Evolutionary conservation across 2,797 vertebrate species (phyloP).

Genomic region (Megalops cyprinoides): DNA sequence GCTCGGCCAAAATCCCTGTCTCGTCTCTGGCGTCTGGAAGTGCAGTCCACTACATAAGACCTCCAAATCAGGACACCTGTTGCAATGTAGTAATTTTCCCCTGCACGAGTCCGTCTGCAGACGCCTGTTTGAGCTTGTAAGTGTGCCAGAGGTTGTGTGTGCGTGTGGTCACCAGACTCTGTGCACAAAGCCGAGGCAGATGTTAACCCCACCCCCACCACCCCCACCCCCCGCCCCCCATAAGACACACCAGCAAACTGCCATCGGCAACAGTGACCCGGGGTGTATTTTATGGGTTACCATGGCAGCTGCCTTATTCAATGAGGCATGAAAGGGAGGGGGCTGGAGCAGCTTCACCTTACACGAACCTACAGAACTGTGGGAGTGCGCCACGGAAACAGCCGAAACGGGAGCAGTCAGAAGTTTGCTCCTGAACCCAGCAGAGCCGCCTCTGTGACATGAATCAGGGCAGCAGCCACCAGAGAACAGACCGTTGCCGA

Average conservation of each 20-base stretch:
- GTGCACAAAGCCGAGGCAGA: slow-evolving; percentile 43
- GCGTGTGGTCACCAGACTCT: slow-evolving; percentile 36
- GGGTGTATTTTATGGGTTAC: slow-evolving; percentile 45
- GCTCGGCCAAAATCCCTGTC: no score
- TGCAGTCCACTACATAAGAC: neutral
- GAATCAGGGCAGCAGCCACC: no score
- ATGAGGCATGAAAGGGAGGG: neutral
- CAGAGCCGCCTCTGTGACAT: no score
- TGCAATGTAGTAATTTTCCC: neutral
- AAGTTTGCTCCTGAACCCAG: no score
- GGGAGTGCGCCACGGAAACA: no score
- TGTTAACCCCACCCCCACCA: slow-evolving; percentile 48
- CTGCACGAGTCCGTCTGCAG: slow-evolving; percentile 19
- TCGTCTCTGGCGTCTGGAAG: neutral
- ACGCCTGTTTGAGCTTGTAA: neutral
- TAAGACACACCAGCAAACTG: slow-evolving; percentile 42
- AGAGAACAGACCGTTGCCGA: no score
- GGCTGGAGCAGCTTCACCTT: neutral
- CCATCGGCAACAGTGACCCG: slow-evolving; percentile 42
- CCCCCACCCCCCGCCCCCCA: no score
- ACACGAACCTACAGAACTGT: neutral
- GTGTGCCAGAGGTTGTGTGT: slow-evolving; percentile 13
- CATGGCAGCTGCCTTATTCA: slow-evolving; percentile 33
- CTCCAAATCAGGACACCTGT: neutral
- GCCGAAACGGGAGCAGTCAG: no score